A percentile compares a stretch with the other conserved stretches of the same genome.
These are phyloP conservation scores for Melanotaenia duboulayi DNA, from an alignment of 2,113 vertebrate genomes.

Conservation along the genomic window DNA sequence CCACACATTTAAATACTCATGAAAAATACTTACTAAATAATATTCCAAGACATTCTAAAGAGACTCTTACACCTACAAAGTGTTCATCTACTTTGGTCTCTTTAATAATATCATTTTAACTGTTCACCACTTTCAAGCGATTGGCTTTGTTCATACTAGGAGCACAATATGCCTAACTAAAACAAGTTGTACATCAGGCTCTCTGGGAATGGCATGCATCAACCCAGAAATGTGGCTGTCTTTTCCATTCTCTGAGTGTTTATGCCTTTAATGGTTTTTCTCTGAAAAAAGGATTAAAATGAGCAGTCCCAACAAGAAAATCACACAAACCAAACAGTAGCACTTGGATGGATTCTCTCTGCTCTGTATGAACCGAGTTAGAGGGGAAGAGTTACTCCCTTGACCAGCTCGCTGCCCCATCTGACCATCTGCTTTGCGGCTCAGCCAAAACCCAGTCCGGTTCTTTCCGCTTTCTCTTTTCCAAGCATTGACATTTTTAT, in stretches of 20 bases:
- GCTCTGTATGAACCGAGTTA: slow-evolving; percentile 31
- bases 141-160: slow-evolving; percentile 28
- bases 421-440: slow-evolving; percentile 65
- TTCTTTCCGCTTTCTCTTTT: slow-evolving; percentile 71
- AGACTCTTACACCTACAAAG: slow-evolving; percentile 7
- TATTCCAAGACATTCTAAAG: slow-evolving; percentile 3
- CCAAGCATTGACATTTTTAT: slow-evolving; percentile 83
- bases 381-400: slow-evolving; percentile 45
- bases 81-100: slow-evolving; percentile 1
- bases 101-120: slow-evolving; percentile 10
- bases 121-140: neutral
- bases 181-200: slow-evolving; percentile 26
- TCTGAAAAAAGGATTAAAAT: slow-evolving; percentile 38
- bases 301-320: slow-evolving; percentile 37
- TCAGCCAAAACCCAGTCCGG: slow-evolving; percentile 55
- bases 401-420: slow-evolving; percentile 51
- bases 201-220: slow-evolving; percentile 29
- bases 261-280: slow-evolving; percentile 26
- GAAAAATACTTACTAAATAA: no score
- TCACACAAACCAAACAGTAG: slow-evolving; percentile 65
- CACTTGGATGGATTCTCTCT: slow-evolving; percentile 49
- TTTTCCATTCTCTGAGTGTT: slow-evolving; percentile 44
- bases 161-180: slow-evolving; percentile 14
- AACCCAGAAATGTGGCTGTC: slow-evolving; percentile 26
- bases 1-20: neutral